These are phyloP conservation scores for Cyaniris semiargus DNA, from an alignment of 2,888 invertebrate species.

Conservation along the genomic window DNA sequence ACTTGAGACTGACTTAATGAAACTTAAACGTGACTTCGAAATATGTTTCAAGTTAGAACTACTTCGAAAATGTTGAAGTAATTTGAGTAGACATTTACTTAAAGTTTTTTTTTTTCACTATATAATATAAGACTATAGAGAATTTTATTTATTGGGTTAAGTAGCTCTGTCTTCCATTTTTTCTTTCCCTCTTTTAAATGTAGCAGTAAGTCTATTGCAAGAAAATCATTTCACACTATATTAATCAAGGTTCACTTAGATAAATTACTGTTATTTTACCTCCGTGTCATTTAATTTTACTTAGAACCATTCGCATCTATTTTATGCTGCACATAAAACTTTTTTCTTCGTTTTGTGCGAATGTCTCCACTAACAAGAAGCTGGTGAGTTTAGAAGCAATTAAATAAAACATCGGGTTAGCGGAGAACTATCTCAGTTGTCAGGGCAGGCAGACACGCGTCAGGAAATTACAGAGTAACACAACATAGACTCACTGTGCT, in stretches of 20 bases:
- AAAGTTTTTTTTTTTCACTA: too few species aligned
- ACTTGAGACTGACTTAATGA: neutral
- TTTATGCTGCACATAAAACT: neutral
- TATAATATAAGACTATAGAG: too few species aligned
- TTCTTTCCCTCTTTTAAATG: too few species aligned
- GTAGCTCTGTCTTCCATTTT: too few species aligned
- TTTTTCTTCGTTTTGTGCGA: neutral
- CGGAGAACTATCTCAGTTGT: slow-evolving; percentile 37
- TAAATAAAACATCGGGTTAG: slow-evolving; percentile 37
- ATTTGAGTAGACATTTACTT: too few species aligned
- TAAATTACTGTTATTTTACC: too few species aligned
- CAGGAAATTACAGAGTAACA: slow-evolving; percentile 15
- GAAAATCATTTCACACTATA: too few species aligned
- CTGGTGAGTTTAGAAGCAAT: slow-evolving; percentile 24
- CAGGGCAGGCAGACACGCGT: slow-evolving; percentile 33
- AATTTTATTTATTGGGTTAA: too few species aligned
- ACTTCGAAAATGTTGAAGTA: neutral
- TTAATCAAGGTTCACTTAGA: too few species aligned
- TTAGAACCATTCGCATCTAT: neutral
- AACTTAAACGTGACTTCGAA: neutral
- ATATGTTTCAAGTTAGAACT: neutral
- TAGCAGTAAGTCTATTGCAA: too few species aligned
- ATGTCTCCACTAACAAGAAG: neutral
- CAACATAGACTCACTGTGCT: neutral
- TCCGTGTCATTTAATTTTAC: too few species aligned